Percentiles rank a stretch among this genome's conserved stretches.
These are phyloP conservation scores for Imbricaverruca yamaguchii DNA, from an alignment of 2,888 invertebrate genomes.

Conservation along the genomic window DNA sequence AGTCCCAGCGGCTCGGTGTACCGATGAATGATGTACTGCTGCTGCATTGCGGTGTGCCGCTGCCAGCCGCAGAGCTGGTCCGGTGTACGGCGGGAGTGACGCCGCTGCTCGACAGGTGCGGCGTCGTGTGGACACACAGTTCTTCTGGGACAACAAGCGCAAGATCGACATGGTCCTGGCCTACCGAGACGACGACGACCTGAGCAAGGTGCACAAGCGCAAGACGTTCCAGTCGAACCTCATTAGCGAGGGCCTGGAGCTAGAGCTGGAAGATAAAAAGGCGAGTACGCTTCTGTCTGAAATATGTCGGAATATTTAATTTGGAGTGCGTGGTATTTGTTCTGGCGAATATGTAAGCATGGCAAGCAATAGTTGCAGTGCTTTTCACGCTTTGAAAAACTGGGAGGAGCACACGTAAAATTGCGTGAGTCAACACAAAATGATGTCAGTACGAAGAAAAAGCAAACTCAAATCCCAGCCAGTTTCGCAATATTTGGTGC, in stretches of 20 bases:
- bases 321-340: no score
- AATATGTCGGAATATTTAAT: no score
- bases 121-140: conserved; percentile 33
- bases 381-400: no score
- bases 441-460: no score
- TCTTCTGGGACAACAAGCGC: conserved; percentile 35
- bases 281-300: conserved; percentile 24
- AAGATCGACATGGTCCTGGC: conserved; percentile 35
- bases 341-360: no score
- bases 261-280: conserved; percentile 36
- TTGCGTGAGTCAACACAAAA: no score
- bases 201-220: conserved; percentile 29
- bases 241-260: conserved; percentile 36
- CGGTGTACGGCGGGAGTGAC: background rate
- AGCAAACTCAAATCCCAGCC: no score
- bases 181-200: conserved; percentile 34
- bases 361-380: no score
- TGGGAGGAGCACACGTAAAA: no score
- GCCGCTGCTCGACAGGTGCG: conserved; percentile 25
- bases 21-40: background rate
- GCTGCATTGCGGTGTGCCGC: background rate
- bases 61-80: background rate
- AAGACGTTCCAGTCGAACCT: conserved; percentile 36
- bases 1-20: background rate
- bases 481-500: no score